These are phyloP conservation scores for Todus mexicanus DNA, from an alignment of 2,797 vertebrate species.

Conservation along the genomic window DNA sequence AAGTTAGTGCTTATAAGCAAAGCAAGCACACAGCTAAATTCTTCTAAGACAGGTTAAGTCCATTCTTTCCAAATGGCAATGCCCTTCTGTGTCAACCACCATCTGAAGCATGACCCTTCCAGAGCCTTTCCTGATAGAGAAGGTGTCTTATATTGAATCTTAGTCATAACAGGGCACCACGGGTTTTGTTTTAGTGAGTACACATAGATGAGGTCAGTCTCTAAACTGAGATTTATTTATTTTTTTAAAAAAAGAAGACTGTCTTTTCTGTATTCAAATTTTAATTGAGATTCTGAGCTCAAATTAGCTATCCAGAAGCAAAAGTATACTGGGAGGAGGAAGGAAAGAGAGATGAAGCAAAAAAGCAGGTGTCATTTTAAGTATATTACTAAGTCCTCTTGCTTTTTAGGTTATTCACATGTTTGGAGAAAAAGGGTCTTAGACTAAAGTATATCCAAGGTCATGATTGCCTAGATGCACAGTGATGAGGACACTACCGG, in stretches of 20 bases:
- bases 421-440: neutral
- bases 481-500: neutral
- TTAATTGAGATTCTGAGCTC: neutral
- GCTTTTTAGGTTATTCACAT: conserved; percentile 21
- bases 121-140: neutral
- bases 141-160: neutral
- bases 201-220: neutral
- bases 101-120: neutral
- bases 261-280: neutral
- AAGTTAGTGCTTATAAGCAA: neutral
- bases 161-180: neutral
- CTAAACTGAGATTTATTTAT: neutral
- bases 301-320: neutral
- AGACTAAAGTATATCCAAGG: neutral
- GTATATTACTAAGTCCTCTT: neutral
- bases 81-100: neutral
- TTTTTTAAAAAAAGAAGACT: neutral
- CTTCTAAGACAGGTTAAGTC: neutral
- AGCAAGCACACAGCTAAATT: neutral
- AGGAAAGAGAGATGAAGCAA: neutral
- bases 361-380: conserved; percentile 36
- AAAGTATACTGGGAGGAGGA: neutral
- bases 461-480: conserved; percentile 14
- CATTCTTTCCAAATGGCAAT: neutral
- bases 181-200: neutral